A percentile compares a stretch with the other conserved stretches of the same genome.
phyloP scores from a whole-genome alignment of 2,113 vertebrate species.

The Lampris megalopsis region DNA sequence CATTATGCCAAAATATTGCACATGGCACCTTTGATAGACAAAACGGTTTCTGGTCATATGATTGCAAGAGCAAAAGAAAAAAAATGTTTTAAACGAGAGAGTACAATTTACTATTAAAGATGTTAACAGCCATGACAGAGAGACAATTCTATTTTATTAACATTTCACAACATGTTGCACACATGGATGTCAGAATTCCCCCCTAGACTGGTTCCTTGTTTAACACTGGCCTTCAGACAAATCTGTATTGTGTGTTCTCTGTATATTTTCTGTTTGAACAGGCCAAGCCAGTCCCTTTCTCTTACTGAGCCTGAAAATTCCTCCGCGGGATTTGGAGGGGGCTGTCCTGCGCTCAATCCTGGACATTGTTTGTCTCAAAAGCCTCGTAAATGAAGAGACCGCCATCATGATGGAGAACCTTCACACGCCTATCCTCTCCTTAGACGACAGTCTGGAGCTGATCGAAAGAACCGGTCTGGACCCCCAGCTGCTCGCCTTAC shows the following conservation, averaged over 20 bases:
- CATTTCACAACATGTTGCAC: too few species aligned
- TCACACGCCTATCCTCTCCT: conserved; percentile 50
- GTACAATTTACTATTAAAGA: too few species aligned
- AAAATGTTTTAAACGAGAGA: too few species aligned
- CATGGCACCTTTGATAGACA: too few species aligned
- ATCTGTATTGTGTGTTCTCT: neutral
- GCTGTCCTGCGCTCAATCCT: conserved; percentile 74
- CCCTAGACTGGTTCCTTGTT: neutral
- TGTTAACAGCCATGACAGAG: too few species aligned
- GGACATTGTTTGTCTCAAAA: conserved; percentile 72
- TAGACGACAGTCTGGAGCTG: conserved; percentile 63
- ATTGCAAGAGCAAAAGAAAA: too few species aligned
- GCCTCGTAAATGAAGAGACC: conserved; percentile 4
- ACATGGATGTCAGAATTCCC: neutral
- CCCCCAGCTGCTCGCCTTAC: conserved; percentile 58
- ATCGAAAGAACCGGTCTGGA: conserved; percentile 63
- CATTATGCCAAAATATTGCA: too few species aligned
- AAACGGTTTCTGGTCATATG: too few species aligned
- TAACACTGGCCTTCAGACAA: neutral
- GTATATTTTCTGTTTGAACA: conserved; percentile 30
- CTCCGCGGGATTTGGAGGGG: conserved; percentile 67
- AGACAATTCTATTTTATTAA: too few species aligned
- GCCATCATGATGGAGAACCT: neutral
- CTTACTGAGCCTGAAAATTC: conserved; percentile 66
- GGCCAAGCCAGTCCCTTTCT: conserved; percentile 72